Conservation (phyloP, 2,113 vertebrate species). For the Platichthys flesus region DNA sequence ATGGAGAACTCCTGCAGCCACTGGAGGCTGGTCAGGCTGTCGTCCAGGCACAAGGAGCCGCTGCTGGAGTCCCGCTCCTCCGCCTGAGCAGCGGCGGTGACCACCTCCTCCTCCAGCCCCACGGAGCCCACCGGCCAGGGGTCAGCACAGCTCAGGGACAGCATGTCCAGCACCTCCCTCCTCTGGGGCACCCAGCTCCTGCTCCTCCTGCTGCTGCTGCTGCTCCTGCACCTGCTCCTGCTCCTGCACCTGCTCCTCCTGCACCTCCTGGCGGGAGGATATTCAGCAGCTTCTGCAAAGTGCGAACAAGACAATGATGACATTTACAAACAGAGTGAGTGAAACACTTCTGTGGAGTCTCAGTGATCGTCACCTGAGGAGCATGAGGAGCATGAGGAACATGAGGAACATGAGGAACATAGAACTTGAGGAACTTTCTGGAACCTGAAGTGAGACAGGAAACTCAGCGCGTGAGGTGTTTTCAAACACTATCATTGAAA, state of each 20-base stretch:
- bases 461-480: too few species aligned
- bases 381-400: too few species aligned
- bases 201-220: not conserved
- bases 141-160: constrained; percentile 77
- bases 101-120: constrained; percentile 78
- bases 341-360: too few species aligned
- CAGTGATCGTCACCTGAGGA: too few species aligned
- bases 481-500: too few species aligned
- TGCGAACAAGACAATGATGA: too few species aligned
- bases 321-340: too few species aligned
- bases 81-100: constrained; percentile 71
- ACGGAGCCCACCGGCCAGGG: constrained; percentile 81
- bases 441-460: too few species aligned
- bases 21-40: constrained; percentile 95
- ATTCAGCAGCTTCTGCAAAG: constrained; percentile 13
- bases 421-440: too few species aligned
- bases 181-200: constrained; percentile 39
- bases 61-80: constrained; percentile 78
- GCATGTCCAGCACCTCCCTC: constrained; percentile 53
- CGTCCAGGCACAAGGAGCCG: constrained; percentile 83
- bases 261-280: not conserved
- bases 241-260: not conserved
- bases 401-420: too few species aligned
- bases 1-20: constrained; percentile 97
- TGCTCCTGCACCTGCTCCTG: not conserved